Evolutionary conservation across 1,140 invertebrate species (phyloP), one percentile per base, ranked within the genome.

Genomic region (Goniozus legneri): DNA sequence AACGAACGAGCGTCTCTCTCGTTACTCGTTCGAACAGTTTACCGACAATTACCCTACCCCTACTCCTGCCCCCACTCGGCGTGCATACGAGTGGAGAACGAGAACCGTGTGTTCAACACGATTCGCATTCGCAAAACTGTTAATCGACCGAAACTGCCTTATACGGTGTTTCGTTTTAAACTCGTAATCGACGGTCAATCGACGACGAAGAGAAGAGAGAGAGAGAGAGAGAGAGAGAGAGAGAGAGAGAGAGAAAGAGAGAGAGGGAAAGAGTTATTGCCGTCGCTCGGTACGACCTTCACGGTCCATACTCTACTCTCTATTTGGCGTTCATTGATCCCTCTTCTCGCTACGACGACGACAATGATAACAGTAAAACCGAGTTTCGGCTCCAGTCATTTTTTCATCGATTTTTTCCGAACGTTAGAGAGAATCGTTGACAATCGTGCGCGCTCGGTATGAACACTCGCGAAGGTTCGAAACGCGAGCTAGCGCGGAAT

Each of bases 61-160:
- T 51, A 41, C 52, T 13, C 49, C 34, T 50, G 21, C 45, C 39
- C 21, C 32, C 37, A 49, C 39, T 36, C 22, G 22, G 24, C 44
- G 27, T 46, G 27, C 33, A 40, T 31, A 48, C 34, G 13, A 13
- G 16, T 31, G 31, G n/a, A 15, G 35, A 8, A 24, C 33, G 16
- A 18, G 19, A 14, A 39, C 41, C 41, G 30, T 37, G 37, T 32
- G 35, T 39, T n/a, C n/a, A n/a, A n/a, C n/a, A n/a, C n/a, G n/a
- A n/a, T n/a, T n/a, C n/a, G n/a, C n/a, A n/a, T n/a, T n/a, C n/a
- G n/a, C n/a, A n/a, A n/a, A 63, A 50, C 59, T 65, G 63, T 68
- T 67, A 66, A 70, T 67, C 65, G 61, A 34, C 44, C 47, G 46
- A 47, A 22, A 41, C 38, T 36, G 52, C 66, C 65, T 66, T 70